A percentile compares a stretch with the other conserved stretches of the same genome.
Evolutionary conservation across 2,113 vertebrate species (phyloP).

Genomic region (Barbus barbus): DNA sequence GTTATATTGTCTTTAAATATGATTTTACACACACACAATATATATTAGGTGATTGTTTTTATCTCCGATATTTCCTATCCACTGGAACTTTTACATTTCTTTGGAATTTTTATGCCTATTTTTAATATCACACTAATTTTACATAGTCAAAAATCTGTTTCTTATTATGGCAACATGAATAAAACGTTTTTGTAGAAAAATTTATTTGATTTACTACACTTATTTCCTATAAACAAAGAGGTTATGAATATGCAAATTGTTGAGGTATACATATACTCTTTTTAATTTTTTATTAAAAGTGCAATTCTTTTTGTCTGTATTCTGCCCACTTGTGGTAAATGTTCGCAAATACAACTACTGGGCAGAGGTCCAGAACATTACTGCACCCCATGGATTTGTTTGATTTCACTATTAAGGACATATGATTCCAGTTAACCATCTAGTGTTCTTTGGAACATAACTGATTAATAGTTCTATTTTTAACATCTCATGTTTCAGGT

Average conservation of each 20-base stretch:
- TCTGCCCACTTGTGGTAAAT: conserved; percentile 22
- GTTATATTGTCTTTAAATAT: no score
- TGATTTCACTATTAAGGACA: neutral
- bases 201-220: neutral
- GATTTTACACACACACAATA: neutral
- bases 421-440: neutral
- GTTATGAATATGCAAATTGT: neutral
- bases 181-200: neutral
- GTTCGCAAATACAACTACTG: neutral
- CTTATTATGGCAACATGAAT: no score
- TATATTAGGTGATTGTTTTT: neutral
- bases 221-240: neutral
- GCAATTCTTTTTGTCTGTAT: neutral
- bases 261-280: no score
- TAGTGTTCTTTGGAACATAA: neutral
- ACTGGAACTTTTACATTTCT: neutral
- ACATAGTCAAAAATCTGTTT: no score
- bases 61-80: neutral
- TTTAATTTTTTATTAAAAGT: no score
- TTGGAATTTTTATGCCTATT: neutral
- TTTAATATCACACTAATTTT: neutral
- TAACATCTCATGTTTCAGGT: neutral
- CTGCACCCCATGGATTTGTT: conserved; percentile 1
- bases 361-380: neutral
- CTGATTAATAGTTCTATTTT: neutral